Conservation (phyloP, 2,113 vertebrate genomes). For the Alosa alosa region DNA sequence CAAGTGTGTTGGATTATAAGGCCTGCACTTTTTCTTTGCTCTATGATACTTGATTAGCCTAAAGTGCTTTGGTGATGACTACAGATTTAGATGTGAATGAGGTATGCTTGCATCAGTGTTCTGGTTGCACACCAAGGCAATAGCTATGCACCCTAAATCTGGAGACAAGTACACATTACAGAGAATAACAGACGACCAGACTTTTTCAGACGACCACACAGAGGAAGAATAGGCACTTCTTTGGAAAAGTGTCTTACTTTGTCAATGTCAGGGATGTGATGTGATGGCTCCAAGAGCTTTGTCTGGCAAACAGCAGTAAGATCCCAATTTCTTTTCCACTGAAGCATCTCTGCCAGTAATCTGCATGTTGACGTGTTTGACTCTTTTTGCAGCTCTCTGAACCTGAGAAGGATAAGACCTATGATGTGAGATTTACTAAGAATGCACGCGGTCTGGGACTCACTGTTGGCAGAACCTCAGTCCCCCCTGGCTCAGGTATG, state of each 20-base stretch:
- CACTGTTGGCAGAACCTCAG: constrained; percentile 86
- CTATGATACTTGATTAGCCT: neutral
- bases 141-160: neutral
- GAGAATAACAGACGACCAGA: neutral
- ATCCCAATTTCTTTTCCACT: neutral
- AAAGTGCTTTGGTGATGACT: neutral
- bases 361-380: constrained; percentile 5
- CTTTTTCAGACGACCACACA: neutral
- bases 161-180: neutral
- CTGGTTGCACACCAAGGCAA: neutral
- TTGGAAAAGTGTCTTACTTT: neutral
- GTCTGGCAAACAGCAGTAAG: neutral
- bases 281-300: neutral
- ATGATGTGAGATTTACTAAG: constrained; percentile 85
- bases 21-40: neutral
- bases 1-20: no score
- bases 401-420: constrained; percentile 67
- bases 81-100: neutral
- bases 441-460: constrained; percentile 86
- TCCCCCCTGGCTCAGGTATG: constrained; percentile 85
- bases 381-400: constrained; percentile 61
- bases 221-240: neutral
- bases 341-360: neutral
- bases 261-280: neutral
- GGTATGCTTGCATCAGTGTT: neutral